Conservation (phyloP, 2,113 vertebrate genomes). For the Dasyornis broadbenti region DNA sequence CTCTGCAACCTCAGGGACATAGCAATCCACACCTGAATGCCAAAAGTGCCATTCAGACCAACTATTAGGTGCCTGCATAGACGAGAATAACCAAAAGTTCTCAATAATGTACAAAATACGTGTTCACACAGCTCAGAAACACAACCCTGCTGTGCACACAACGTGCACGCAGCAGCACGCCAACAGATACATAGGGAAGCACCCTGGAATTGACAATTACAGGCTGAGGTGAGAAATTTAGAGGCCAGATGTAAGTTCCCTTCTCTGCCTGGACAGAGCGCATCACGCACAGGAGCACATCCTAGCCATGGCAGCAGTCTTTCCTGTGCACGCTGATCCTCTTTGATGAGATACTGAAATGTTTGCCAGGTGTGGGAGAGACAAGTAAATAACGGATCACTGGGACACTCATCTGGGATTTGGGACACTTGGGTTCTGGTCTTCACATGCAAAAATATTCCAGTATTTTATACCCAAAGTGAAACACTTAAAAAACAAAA, state of each 20-base stretch:
- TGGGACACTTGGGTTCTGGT: background rate
- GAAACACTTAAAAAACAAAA: background rate
- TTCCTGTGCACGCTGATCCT: background rate
- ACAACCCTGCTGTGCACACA: background rate
- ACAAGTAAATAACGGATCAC: background rate
- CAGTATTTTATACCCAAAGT: background rate
- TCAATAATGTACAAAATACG: background rate
- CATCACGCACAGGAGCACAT: background rate
- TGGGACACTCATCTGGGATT: background rate
- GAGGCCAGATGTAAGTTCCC: background rate
- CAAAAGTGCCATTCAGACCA: background rate
- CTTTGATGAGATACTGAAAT: background rate
- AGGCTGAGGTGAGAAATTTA: background rate
- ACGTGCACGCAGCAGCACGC: fast-evolving
- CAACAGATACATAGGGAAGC: fast-evolving
- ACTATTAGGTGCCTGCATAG: background rate
- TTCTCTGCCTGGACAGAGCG: background rate
- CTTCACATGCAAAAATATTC: background rate
- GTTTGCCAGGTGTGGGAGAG: background rate
- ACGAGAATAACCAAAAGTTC: background rate
- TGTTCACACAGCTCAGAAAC: background rate
- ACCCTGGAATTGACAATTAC: background rate
- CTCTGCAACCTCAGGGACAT: background rate
- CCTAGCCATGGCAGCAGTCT: background rate
- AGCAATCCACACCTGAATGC: background rate